Conservation (phyloP, 2,113 vertebrate species). For the Lagopus muta region DNA sequence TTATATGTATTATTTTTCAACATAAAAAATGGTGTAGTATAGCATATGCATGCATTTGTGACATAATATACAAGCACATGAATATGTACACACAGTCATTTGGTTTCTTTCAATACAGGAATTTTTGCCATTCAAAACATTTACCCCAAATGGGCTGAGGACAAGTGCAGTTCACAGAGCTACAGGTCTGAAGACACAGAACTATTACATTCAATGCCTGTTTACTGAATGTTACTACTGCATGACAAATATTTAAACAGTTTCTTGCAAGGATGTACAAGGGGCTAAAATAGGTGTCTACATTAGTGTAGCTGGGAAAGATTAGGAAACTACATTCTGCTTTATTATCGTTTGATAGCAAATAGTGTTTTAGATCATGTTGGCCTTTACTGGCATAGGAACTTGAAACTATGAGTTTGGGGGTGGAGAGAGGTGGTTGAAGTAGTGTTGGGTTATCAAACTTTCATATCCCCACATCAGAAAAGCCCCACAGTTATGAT, state of each 20-base stretch:
- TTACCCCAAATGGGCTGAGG: not conserved
- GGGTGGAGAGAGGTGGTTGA: not conserved
- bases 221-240: not conserved
- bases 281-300: not conserved
- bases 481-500: not conserved
- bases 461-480: not conserved
- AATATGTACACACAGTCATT: not conserved
- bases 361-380: not conserved
- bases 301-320: not conserved
- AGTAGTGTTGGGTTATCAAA: not conserved
- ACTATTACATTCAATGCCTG: not conserved
- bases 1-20: not conserved
- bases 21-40: not conserved
- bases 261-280: not conserved
- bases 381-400: not conserved
- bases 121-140: not conserved
- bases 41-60: not conserved
- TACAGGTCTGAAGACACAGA: not conserved
- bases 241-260: not conserved
- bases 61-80: not conserved
- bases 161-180: not conserved
- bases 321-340: not conserved
- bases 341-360: not conserved
- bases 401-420: not conserved
- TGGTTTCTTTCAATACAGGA: not conserved